A percentile compares a stretch with the other conserved stretches of the same genome.
These are phyloP conservation scores for Antheraea yamamai DNA, from an alignment of 2,888 invertebrate species.

Conservation along the genomic window DNA sequence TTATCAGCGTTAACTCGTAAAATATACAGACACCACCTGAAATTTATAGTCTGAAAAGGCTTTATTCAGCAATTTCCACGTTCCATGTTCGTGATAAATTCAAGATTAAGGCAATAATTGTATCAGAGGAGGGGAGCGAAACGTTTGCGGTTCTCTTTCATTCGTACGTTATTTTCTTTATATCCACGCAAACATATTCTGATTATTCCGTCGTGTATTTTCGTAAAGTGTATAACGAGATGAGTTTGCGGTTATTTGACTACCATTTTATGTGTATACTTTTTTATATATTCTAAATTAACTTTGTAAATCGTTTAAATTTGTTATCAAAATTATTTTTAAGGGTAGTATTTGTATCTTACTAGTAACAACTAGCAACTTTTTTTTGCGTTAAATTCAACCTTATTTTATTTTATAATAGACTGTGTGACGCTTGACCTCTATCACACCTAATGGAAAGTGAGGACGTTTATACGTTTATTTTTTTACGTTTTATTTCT, in stretches of 20 bases:
- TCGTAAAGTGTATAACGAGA: not conserved
- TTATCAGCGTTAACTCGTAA: conserved; percentile 1
- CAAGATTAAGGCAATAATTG: conserved; percentile 28
- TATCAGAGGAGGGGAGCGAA: conserved; percentile 16
- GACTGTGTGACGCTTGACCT: no score
- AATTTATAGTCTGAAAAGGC: conserved; percentile 16
- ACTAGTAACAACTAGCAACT: no score
- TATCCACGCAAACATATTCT: not conserved
- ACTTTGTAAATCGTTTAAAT: no score
- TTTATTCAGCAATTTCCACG: conserved; percentile 20
- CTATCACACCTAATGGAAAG: no score
- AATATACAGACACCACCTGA: conserved; percentile 14
- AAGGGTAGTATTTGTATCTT: no score
- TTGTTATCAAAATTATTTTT: no score
- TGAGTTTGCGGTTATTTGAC: not conserved
- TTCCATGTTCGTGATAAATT: conserved; percentile 26
- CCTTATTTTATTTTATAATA: no score
- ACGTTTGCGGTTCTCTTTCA: not conserved
- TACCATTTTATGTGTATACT: not conserved
- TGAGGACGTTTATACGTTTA: no score
- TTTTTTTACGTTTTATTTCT: no score
- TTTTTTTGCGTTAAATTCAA: no score
- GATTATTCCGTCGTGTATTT: not conserved
- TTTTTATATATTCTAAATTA: not conserved
- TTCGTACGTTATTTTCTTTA: conserved; percentile 1